Evolutionary conservation across 2,113 vertebrate genomes (phyloP).

Genomic region (Lathamus discolor): DNA sequence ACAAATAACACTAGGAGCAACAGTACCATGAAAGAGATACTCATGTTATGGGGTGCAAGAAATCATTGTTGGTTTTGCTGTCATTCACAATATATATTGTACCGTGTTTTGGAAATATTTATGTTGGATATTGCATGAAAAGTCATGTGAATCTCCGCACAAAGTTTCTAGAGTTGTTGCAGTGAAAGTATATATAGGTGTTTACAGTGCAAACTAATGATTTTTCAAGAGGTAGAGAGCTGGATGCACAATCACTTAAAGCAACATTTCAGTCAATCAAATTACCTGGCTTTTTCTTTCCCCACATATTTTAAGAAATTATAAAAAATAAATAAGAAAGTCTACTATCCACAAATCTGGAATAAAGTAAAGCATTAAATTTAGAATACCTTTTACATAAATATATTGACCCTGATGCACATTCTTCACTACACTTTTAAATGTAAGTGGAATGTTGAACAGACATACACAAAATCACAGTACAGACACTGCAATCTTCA

Average conservation of each 20-base stretch:
- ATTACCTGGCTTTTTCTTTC: not conserved
- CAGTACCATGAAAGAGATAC: not conserved
- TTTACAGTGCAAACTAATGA: not conserved
- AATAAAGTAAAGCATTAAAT: not conserved
- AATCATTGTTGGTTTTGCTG: not conserved
- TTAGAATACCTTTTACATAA: not conserved
- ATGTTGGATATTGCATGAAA: not conserved
- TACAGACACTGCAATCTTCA: not conserved
- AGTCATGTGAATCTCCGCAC: not conserved
- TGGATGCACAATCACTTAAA: not conserved
- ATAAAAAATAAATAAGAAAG: not conserved
- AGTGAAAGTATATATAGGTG: not conserved
- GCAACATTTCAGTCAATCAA: not conserved
- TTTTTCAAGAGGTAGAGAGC: not conserved
- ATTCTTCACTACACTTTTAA: not conserved
- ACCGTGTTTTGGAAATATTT: not conserved
- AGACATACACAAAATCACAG: not conserved
- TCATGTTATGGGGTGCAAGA: fast-evolving
- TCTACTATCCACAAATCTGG: not conserved
- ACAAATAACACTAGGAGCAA: not conserved
- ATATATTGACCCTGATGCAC: not conserved
- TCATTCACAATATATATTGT: not conserved
- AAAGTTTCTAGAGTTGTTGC: not conserved
- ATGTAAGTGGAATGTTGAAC: not conserved
- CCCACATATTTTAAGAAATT: not conserved